phyloP scores from a whole-genome alignment of 1,140 invertebrate species.

The Monomorium pharaonis region DNA sequence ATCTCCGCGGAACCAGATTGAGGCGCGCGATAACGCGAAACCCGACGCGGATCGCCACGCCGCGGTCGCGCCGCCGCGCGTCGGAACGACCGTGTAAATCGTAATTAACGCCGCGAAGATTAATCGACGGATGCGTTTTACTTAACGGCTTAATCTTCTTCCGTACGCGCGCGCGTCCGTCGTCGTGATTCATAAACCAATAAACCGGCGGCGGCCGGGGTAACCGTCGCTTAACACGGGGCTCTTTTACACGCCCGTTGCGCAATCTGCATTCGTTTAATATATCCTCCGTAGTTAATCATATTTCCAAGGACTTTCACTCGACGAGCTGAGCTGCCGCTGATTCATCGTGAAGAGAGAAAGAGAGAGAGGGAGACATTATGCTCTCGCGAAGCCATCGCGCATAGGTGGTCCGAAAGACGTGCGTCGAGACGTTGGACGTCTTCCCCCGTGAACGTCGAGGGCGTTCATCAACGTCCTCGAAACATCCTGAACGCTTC shows the following conservation, averaged over 20 bases:
- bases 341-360: slow-evolving; percentile 16
- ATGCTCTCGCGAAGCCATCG: neutral
- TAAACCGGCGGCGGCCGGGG: neutral
- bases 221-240: neutral
- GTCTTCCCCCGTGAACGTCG: neutral
- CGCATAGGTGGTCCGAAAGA: neutral
- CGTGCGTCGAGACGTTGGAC: neutral
- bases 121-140: slow-evolving; percentile 31
- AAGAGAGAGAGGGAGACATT: no score
- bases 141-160: slow-evolving; percentile 21
- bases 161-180: neutral
- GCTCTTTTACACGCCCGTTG: neutral
- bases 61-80: neutral
- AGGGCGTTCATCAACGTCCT: neutral
- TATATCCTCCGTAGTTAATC: slow-evolving; percentile 40
- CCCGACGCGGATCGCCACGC: neutral
- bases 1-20: slow-evolving; percentile 25
- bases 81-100: neutral
- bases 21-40: slow-evolving; percentile 24
- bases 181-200: slow-evolving; percentile 29
- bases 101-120: slow-evolving; percentile 28
- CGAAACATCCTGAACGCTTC: neutral
- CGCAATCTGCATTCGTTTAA: slow-evolving; percentile 12
- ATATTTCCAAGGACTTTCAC: slow-evolving; percentile 12
- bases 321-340: neutral